phyloP scores from a whole-genome alignment of 2,113 vertebrate species.

The Oriolus oriolus region DNA sequence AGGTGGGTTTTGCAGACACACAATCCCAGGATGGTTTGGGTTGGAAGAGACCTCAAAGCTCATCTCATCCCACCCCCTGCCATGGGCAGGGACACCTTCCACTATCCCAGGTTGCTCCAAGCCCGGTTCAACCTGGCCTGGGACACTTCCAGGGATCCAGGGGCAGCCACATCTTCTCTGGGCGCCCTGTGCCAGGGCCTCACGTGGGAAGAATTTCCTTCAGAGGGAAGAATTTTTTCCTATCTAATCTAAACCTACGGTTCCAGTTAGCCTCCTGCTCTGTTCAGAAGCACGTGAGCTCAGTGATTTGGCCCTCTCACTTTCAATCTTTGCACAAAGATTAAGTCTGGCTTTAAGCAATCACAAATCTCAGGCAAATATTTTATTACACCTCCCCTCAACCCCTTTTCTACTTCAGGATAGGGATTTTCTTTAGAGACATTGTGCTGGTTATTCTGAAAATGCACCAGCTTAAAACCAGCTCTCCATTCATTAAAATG shows the following conservation, averaged over 20 bases:
- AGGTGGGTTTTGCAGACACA: neutral
- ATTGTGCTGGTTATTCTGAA: neutral
- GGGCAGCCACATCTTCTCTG: neutral
- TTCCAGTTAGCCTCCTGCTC: neutral
- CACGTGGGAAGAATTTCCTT: neutral
- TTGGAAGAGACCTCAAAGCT: neutral
- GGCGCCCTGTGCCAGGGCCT: neutral
- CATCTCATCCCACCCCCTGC: neutral
- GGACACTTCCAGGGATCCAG: neutral
- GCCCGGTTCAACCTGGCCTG: neutral
- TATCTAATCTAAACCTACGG: neutral
- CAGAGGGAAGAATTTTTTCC: neutral
- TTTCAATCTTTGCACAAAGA: neutral
- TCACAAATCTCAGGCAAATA: neutral
- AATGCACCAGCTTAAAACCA: neutral
- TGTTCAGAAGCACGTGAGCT: neutral
- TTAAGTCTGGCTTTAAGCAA: neutral
- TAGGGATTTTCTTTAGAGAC: neutral
- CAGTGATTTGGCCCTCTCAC: neutral
- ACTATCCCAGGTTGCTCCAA: rapidly evolving
- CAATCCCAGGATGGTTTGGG: rapidly evolving
- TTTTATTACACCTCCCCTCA: neutral
- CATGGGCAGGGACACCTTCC: neutral
- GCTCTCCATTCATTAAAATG: neutral
- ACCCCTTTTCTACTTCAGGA: neutral